Evolutionary conservation across 2,113 vertebrate species (phyloP).

Genomic region (Eolophus roseicapilla): DNA sequence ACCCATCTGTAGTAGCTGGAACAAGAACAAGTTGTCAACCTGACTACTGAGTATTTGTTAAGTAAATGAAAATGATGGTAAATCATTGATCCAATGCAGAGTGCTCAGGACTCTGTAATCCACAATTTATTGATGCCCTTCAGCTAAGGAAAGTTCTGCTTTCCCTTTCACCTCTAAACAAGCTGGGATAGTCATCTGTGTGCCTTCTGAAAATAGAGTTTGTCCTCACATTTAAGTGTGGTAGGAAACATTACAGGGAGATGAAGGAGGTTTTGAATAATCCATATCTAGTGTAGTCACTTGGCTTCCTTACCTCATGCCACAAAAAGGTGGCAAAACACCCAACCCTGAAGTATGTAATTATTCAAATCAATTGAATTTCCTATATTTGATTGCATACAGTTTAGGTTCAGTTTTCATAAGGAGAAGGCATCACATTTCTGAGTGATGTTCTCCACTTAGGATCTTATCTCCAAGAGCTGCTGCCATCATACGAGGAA

Average conservation of each 20-base stretch:
- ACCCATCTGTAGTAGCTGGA: background rate
- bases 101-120: background rate
- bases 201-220: background rate
- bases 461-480: background rate
- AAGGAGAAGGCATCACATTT: background rate
- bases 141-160: background rate
- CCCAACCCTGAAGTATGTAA: background rate
- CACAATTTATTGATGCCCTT: background rate
- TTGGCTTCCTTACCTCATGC: background rate
- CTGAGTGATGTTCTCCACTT: background rate
- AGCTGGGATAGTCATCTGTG: background rate
- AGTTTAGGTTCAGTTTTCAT: background rate
- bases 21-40: background rate
- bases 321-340: background rate
- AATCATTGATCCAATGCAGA: background rate
- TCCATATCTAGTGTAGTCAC: background rate
- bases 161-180: background rate
- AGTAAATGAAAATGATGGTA: background rate
- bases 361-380: background rate
- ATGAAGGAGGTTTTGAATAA: background rate
- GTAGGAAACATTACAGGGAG: background rate
- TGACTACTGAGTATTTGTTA: background rate
- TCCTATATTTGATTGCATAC: background rate
- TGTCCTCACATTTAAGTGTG: background rate
- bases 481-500: background rate